These are phyloP conservation scores for Tenebrosternarchus preto DNA, from an alignment of 2,113 vertebrate species.

Conservation along the genomic window DNA sequence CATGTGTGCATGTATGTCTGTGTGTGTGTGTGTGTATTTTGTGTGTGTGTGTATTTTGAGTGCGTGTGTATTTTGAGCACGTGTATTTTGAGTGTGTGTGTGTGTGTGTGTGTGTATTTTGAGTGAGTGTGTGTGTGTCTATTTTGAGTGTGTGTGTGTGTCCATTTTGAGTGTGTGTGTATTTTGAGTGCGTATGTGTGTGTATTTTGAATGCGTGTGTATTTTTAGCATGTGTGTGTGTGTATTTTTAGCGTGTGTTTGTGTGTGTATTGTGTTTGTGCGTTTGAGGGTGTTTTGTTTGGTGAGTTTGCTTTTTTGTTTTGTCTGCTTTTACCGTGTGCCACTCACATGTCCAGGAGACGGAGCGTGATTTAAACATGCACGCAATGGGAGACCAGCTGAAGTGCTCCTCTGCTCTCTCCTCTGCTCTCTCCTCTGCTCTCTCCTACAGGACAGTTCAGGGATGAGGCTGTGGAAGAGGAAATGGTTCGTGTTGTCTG, in stretches of 20 bases:
- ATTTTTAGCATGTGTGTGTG: slow-evolving; percentile 2
- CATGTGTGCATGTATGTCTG: background rate
- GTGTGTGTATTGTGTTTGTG: background rate
- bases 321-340: too few species aligned
- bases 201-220: slow-evolving; percentile 11
- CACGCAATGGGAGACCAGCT: too few species aligned
- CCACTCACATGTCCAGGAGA: too few species aligned
- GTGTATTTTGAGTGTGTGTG: too few species aligned
- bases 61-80: background rate
- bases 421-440: slow-evolving; percentile 63
- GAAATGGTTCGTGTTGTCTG: slow-evolving; percentile 97
- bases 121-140: background rate
- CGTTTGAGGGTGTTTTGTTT: background rate
- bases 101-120: slow-evolving; percentile 1
- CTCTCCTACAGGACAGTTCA: slow-evolving; percentile 90
- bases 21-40: background rate
- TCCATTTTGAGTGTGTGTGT: background rate
- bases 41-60: background rate
- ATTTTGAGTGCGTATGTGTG: background rate
- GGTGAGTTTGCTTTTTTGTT: background rate
- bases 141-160: too few species aligned
- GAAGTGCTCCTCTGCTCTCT: slow-evolving; percentile 40
- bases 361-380: too few species aligned
- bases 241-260: too few species aligned
- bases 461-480: slow-evolving; percentile 98